phyloP scores from a whole-genome alignment of 2,113 vertebrate genomes.

The Chaetodon trifascialis region DNA sequence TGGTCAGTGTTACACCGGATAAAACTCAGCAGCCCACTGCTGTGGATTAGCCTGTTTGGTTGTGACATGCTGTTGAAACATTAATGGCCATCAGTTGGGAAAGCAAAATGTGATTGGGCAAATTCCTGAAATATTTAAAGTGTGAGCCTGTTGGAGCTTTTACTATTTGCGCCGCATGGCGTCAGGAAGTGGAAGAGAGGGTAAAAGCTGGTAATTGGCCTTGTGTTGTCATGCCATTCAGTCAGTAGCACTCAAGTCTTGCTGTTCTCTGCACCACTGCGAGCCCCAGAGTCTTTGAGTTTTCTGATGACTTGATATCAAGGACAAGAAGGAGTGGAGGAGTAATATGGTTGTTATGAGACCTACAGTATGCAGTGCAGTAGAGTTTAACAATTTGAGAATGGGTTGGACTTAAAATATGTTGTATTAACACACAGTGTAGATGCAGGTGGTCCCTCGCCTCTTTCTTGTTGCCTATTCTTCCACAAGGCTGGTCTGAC shows the following conservation, averaged over 20 bases:
- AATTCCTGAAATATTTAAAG: constrained; percentile 99
- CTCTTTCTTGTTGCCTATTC: not conserved
- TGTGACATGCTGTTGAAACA: constrained; percentile 96
- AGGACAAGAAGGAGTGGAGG: constrained; percentile 31
- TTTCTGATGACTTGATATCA: constrained; percentile 49
- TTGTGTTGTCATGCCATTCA: constrained; percentile 90
- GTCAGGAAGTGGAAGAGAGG: constrained; percentile 89
- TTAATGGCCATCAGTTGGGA: constrained; percentile 95
- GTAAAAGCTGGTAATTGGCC: constrained; percentile 93
- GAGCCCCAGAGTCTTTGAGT: constrained; percentile 62
- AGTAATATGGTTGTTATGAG: constrained; percentile 24
- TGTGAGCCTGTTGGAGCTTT: constrained; percentile 97
- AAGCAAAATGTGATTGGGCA: constrained; percentile 98
- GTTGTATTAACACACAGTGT: not conserved
- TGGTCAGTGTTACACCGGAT: constrained; percentile 90
- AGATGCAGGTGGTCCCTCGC: not conserved
- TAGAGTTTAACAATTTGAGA: constrained; percentile 16
- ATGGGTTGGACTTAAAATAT: constrained; percentile 5
- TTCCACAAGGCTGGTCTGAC: not conserved
- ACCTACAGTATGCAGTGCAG: constrained; percentile 6
- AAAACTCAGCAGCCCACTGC: constrained; percentile 91
- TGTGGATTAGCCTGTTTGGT: constrained; percentile 92
- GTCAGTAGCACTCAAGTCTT: constrained; percentile 70
- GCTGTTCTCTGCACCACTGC: constrained; percentile 61
- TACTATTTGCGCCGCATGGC: constrained; percentile 88